Conservation (phyloP, 2,113 vertebrate genomes). For the Podiceps cristatus region DNA sequence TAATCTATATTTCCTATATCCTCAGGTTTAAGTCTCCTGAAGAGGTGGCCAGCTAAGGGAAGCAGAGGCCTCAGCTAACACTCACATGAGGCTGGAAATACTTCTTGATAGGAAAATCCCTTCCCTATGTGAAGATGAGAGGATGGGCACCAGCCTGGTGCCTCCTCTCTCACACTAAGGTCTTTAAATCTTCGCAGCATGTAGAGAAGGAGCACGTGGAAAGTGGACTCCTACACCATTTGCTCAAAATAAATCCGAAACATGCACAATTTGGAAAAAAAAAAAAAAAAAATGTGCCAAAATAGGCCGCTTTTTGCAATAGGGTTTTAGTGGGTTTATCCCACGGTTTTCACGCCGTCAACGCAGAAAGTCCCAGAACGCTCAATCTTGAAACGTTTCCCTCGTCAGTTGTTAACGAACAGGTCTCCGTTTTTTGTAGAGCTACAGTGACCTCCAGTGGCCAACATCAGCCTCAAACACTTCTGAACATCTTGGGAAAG, state of each 20-base stretch:
- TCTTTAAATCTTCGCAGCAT: not conserved
- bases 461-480: not conserved
- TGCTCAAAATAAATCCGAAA: constrained; percentile 54
- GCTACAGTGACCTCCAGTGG: constrained; percentile 67
- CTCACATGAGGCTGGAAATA: not conserved
- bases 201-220: not conserved
- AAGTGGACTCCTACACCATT: constrained; percentile 28
- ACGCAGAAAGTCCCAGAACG: constrained; percentile 29
- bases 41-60: not conserved
- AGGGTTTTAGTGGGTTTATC: constrained; percentile 29
- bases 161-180: not conserved
- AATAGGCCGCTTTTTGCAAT: not conserved
- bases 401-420: not conserved
- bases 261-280: not conserved
- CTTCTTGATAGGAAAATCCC: not conserved
- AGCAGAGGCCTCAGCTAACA: not conserved
- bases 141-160: not conserved
- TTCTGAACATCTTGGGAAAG: not conserved
- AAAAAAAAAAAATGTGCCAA: not conserved
- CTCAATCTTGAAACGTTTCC: constrained; percentile 3
- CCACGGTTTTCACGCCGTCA: constrained; percentile 40
- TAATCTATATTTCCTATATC: not conserved
- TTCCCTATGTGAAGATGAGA: not conserved
- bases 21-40: not conserved
- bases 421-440: not conserved